Evolutionary conservation across 2,888 invertebrate genomes (phyloP).

Genomic region (Caenorhabditis sp.): DNA sequence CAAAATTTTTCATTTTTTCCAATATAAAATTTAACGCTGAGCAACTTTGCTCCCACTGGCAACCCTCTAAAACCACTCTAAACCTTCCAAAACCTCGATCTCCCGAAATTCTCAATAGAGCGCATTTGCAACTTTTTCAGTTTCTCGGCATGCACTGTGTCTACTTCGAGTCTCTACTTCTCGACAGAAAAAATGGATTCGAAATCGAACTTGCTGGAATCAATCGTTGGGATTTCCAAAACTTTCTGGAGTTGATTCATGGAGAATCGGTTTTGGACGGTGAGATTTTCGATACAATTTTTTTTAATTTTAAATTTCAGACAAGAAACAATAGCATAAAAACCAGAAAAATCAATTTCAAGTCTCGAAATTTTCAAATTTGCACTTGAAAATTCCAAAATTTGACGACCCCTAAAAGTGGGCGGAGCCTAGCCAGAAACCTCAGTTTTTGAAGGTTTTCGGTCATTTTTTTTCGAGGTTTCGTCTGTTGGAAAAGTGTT

Average conservation of each 20-base stretch:
- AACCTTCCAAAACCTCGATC: neutral
- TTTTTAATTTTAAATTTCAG: too few relatives aligned
- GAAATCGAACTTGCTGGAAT: neutral
- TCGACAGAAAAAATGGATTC: neutral
- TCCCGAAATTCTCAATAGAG: neutral
- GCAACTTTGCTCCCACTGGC: neutral
- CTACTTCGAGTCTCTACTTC: neutral
- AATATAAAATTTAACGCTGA: neutral
- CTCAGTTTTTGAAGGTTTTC: too few relatives aligned
- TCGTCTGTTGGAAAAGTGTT: too few relatives aligned
- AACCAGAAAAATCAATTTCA: too few relatives aligned
- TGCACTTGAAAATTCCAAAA: too few relatives aligned
- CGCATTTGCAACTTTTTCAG: neutral
- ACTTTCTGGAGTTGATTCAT: neutral
- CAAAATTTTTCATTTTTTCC: neutral
- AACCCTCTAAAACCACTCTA: neutral
- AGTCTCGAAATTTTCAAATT: too few relatives aligned
- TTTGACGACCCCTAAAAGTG: too few relatives aligned
- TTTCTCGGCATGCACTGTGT: neutral
- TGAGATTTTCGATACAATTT: neutral
- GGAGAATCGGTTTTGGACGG: neutral
- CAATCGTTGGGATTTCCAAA: neutral
- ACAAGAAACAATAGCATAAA: too few relatives aligned
- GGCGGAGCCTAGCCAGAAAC: too few relatives aligned
- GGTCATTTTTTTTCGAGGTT: too few relatives aligned